These are phyloP conservation scores for Sarcophaga rosellei DNA, from an alignment of 2,888 invertebrate genomes.

Conservation along the genomic window DNA sequence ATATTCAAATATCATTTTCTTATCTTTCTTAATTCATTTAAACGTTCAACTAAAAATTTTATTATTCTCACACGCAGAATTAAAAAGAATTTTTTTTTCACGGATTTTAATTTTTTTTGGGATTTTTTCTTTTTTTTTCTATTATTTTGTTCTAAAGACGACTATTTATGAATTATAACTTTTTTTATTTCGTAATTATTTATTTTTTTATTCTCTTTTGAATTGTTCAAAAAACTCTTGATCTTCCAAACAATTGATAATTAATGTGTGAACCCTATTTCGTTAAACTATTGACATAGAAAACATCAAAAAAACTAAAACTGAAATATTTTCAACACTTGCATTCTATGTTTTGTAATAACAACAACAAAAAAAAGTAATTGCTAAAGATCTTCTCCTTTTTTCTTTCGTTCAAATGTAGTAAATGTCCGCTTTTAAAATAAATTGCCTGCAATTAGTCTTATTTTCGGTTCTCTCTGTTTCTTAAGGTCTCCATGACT, in stretches of 20 bases:
- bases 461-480: slow-evolving; percentile 8
- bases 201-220: background rate
- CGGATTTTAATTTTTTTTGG: too few species aligned
- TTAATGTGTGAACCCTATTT: slow-evolving; percentile 53
- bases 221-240: background rate
- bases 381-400: slow-evolving; percentile 5
- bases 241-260: slow-evolving; percentile 34
- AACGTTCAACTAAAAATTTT: too few species aligned
- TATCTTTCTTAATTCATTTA: too few species aligned
- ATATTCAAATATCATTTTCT: too few species aligned
- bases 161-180: too few species aligned
- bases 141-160: too few species aligned
- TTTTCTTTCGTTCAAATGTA: background rate
- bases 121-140: too few species aligned
- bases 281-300: background rate
- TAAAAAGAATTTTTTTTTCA: too few species aligned
- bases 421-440: slow-evolving; percentile 3
- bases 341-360: slow-evolving; percentile 14
- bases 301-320: background rate
- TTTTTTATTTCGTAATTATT: too few species aligned
- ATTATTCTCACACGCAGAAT: too few species aligned
- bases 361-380: background rate
- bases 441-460: slow-evolving; percentile 58
- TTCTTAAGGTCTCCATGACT: background rate
- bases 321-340: slow-evolving; percentile 47